Conservation (phyloP, 2,888 invertebrate species). For the Platycheirus albimanus region DNA sequence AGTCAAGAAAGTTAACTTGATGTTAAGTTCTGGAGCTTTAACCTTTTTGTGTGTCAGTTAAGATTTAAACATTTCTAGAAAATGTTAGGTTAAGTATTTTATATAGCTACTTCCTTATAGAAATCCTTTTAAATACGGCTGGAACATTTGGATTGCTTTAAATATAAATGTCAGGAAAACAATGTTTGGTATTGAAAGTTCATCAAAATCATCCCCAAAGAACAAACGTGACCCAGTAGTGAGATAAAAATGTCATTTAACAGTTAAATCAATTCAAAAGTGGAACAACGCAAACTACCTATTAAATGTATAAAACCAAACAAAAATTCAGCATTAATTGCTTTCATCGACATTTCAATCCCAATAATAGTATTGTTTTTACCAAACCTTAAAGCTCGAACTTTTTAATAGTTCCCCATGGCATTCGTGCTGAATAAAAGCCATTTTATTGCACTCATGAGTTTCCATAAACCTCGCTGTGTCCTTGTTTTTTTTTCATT, state of each 20-base stretch:
- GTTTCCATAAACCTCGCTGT: not conserved
- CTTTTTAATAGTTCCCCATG: conserved; percentile 10
- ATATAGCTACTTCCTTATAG: too few species aligned
- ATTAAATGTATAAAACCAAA: conserved; percentile 1
- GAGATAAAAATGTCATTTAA: not conserved
- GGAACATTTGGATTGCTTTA: too few species aligned
- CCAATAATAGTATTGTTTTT: conserved; percentile 5
- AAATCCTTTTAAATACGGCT: too few species aligned
- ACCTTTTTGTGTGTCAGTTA: too few species aligned
- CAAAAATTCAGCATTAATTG: conserved; percentile 8
- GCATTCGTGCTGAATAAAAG: conserved; percentile 2
- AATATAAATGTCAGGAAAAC: too few species aligned
- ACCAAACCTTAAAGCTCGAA: not conserved
- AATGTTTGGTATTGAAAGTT: too few species aligned
- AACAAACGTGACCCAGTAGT: not conserved
- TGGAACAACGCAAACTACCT: not conserved
- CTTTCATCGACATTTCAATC: not conserved
- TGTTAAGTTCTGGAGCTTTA: too few species aligned
- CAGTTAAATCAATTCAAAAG: not conserved
- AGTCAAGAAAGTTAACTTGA: too few species aligned
- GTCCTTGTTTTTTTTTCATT: conserved; percentile 18
- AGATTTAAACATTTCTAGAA: too few species aligned
- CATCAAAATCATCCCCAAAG: too few species aligned
- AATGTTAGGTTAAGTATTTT: too few species aligned
- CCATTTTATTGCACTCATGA: conserved; percentile 38